phyloP scores from a whole-genome alignment of 2,888 invertebrate species.

The Dysmachus trigonus region DNA sequence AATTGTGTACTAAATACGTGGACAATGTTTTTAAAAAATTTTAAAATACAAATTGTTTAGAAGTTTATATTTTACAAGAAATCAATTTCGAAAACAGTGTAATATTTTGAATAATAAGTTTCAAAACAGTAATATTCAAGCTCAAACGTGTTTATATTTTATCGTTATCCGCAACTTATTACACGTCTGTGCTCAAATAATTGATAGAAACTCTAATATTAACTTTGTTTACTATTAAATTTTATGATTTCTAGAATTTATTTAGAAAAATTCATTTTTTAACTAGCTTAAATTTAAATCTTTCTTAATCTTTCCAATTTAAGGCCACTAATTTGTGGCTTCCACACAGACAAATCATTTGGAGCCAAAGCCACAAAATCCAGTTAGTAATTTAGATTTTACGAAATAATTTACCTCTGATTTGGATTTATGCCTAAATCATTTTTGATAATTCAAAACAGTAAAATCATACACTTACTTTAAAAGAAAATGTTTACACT shows the following conservation, averaged over 20 bases:
- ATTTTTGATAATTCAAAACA: too few species aligned
- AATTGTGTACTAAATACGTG: not conserved
- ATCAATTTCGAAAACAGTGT: not conserved
- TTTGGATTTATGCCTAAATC: too few species aligned
- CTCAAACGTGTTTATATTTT: not conserved
- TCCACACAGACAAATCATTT: too few species aligned
- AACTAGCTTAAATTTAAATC: not conserved
- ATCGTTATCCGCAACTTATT: not conserved
- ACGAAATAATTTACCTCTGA: too few species aligned
- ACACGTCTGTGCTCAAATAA: too few species aligned
- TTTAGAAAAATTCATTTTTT: not conserved
- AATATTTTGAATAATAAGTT: not conserved
- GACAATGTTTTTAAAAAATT: not conserved
- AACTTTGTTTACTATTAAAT: not conserved
- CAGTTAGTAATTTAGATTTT: too few species aligned
- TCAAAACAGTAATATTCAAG: not conserved
- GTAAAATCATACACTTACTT: too few species aligned
- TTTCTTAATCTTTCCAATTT: not conserved
- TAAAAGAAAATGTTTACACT: too few species aligned
- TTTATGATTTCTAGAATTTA: not conserved
- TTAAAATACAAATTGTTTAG: not conserved
- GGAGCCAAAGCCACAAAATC: too few species aligned
- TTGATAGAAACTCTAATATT: too few species aligned
- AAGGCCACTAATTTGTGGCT: too few species aligned
- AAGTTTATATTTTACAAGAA: not conserved